Base-by-base conservation (phyloP, 2,888 invertebrate genomes). In the Cacoxenus indagator region DNA sequence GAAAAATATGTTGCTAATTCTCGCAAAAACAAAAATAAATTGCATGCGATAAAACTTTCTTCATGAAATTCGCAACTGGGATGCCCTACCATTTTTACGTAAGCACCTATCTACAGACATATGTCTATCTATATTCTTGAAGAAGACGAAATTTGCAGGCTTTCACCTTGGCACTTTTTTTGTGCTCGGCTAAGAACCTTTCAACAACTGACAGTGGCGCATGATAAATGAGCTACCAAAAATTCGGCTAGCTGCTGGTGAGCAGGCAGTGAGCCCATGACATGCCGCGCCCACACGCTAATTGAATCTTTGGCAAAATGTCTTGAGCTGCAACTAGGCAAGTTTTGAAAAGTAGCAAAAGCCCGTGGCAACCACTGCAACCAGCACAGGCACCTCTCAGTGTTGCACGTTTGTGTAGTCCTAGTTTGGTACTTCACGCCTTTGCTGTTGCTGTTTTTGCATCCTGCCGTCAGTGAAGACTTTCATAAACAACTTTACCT, bases 151-250 rank as follows among this genome's bases (percentile, higher is more conserved):
- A 37, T 37, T 14, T 37, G 37, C n/a, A n/a, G n/a, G n/a, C n/a
- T n/a, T n/a, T n/a, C n/a, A n/a, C n/a, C n/a, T n/a, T n/a, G n/a
- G n/a, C n/a, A n/a, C n/a, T n/a, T n/a, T n/a, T n/a, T n/a, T 43
- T 19, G 11, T 57, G 22, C 62, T 26, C 11, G 37, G 24, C 24
- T 1, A 48, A 67, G 67, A 68, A 51, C 55, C 24, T 59, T 67
- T 66, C 61, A 65, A 69, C 65, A 45, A 70, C 71, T 75, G 74
- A 72, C 74, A 73, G 67, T 37, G 37, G 68, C 45, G 61, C 69
- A 72, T 75, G 76, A 75, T 75, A 74, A 76, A 76, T 73, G 75
- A 66, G 43, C 61, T 17, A 29, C 29, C 24, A 14, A 54, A 54
- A 22, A 4, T 26, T 54, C 2, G 37, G 8, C 37, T 4, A 2